phyloP scores from a whole-genome alignment of 2,888 invertebrate species.

The Volucella bombylans region DNA sequence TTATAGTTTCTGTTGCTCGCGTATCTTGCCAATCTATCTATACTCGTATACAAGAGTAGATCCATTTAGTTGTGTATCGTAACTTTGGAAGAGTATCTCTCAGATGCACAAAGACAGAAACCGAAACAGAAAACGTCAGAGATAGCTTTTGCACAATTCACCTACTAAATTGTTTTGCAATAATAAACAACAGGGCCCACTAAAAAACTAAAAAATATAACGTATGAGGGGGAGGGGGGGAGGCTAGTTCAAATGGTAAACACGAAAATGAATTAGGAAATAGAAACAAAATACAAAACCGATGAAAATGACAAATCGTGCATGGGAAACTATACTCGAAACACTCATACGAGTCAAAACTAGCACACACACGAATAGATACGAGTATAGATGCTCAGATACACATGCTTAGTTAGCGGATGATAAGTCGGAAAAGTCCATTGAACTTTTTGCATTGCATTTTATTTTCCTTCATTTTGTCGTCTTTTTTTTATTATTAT shows the following conservation, averaged over 20 bases:
- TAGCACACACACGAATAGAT: conserved; percentile 3
- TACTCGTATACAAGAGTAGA: too few relatives aligned
- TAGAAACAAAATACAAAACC: background rate
- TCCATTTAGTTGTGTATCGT: too few relatives aligned
- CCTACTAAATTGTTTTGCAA: conserved; percentile 69
- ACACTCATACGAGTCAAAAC: background rate
- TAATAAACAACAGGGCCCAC: conserved; percentile 32
- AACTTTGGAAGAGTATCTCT: conserved; percentile 11
- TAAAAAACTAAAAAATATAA: too few relatives aligned
- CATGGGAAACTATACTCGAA: conserved; percentile 15
- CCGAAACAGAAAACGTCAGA: too few relatives aligned
- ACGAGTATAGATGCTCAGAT: conserved; percentile 7
- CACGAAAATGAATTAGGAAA: conserved; percentile 62
- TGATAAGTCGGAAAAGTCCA: conserved; percentile 71
- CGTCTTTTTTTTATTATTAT: background rate
- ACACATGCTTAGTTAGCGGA: conserved; percentile 22
- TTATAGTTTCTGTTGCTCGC: conserved; percentile 40
- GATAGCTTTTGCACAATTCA: conserved; percentile 66
- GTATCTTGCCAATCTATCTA: conserved; percentile 9
- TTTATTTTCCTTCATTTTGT: conserved; percentile 22
- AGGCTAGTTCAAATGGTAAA: conserved; percentile 18
- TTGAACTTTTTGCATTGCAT: conserved; percentile 71
- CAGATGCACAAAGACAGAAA: conserved; percentile 3
- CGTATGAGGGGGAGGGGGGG: too few relatives aligned
- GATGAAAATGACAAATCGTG: conserved; percentile 43